Conservation (phyloP, 2,113 vertebrate genomes). For the Dendropsophus ebraccatus region DNA sequence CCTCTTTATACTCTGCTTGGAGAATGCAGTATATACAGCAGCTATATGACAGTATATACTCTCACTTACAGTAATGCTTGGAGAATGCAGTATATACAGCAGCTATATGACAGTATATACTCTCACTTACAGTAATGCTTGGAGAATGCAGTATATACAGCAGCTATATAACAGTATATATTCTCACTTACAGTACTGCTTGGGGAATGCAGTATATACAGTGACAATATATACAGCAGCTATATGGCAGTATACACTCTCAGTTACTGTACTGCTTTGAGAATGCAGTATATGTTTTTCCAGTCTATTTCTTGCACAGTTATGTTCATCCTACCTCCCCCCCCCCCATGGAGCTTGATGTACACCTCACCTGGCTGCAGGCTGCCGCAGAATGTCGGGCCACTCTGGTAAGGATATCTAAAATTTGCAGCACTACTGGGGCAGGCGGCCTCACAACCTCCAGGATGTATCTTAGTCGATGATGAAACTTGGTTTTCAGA, state of each 20-base stretch:
- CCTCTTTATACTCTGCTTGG: neutral
- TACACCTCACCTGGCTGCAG: constrained; percentile 77
- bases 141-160: neutral
- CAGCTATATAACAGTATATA: too few relatives aligned
- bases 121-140: too few relatives aligned
- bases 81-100: neutral
- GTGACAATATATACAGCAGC: too few relatives aligned
- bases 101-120: too few relatives aligned
- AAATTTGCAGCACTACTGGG: constrained; percentile 80
- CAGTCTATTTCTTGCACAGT: too few relatives aligned
- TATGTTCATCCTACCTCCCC: too few relatives aligned
- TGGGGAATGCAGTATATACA: neutral
- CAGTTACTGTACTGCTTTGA: neutral
- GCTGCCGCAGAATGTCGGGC: constrained; percentile 86
- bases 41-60: too few relatives aligned
- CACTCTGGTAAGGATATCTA: constrained; percentile 86
- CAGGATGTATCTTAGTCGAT: constrained; percentile 89
- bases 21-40: neutral
- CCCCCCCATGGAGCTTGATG: neutral
- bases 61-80: too few relatives aligned
- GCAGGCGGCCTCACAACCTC: constrained; percentile 87
- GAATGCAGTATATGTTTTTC: neutral
- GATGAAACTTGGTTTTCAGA: constrained; percentile 88
- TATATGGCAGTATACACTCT: too few relatives aligned
- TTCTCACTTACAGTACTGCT: too few relatives aligned